These are phyloP conservation scores for Bos indicus DNA, from an alignment of 2,113 vertebrate species.

Conservation along the genomic window DNA sequence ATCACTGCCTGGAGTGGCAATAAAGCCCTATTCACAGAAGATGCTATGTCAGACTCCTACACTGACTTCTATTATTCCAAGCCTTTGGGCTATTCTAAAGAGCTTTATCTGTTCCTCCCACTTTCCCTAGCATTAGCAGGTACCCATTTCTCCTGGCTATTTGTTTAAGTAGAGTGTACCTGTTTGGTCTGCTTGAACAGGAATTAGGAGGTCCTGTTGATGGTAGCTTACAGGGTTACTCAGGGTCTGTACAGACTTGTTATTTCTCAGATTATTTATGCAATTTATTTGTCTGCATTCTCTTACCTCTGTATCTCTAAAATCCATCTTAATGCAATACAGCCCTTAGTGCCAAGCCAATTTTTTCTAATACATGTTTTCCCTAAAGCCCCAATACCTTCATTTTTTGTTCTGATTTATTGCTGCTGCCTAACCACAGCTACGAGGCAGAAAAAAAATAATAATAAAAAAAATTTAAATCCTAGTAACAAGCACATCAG, in stretches of 20 bases:
- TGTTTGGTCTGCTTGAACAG: constrained; percentile 55
- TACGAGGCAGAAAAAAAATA: constrained; percentile 67
- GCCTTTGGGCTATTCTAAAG: constrained; percentile 43
- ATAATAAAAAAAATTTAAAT: constrained; percentile 63
- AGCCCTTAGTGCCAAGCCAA: constrained; percentile 76
- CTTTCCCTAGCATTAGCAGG: constrained; percentile 29
- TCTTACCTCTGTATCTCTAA: constrained; percentile 73
- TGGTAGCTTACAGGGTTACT: constrained; percentile 48
- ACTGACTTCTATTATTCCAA: constrained; percentile 61
- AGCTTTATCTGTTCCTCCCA: constrained; percentile 53
- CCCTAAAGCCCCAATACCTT: constrained; percentile 70
- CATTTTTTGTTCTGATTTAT: constrained; percentile 82
- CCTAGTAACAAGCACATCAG: constrained; percentile 55
- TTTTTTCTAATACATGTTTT: constrained; percentile 77
- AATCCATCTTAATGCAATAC: constrained; percentile 72
- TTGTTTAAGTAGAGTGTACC: constrained; percentile 46
- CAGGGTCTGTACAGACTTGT: constrained; percentile 59
- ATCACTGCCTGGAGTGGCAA: constrained; percentile 58
- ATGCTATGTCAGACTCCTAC: constrained; percentile 48
- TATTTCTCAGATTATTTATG: constrained; percentile 69
- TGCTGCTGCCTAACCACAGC: constrained; percentile 75
- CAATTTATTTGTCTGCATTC: constrained; percentile 69
- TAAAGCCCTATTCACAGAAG: constrained; percentile 64
- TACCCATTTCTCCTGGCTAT: constrained; percentile 49
- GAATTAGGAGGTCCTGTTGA: constrained; percentile 58